Conservation (phyloP, 2,888 invertebrate genomes). For the Philaethria dido region DNA sequence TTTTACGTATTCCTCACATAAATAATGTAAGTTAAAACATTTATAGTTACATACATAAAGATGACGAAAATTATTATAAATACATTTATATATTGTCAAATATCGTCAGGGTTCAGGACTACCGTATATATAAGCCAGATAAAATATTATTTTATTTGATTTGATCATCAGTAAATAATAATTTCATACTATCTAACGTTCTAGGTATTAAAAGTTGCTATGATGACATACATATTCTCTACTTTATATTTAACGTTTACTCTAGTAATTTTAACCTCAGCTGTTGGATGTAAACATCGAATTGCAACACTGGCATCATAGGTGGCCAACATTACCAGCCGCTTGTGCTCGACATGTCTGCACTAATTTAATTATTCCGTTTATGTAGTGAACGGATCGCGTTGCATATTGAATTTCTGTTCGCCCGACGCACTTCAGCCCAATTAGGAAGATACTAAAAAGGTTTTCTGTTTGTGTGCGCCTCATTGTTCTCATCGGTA, state of each 20-base stretch:
- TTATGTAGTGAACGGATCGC: constrained; percentile 74
- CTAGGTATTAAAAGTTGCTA: neutral
- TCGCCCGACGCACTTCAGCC: constrained; percentile 65
- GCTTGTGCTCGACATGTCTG: constrained; percentile 65
- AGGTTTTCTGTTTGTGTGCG: constrained; percentile 72
- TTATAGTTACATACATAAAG: neutral
- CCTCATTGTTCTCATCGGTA: constrained; percentile 76
- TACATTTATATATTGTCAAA: no score
- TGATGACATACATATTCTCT: neutral
- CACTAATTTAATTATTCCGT: constrained; percentile 80
- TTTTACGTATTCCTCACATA: no score
- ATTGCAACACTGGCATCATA: constrained; percentile 48
- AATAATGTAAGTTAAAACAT: no score
- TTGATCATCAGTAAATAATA: no score
- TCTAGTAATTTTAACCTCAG: constrained; percentile 6
- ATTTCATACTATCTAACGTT: no score
- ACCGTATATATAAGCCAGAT: no score
- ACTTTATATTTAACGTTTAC: neutral
- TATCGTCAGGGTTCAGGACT: no score
- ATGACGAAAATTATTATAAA: neutral
- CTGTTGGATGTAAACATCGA: constrained; percentile 33
- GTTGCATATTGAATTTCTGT: constrained; percentile 78
- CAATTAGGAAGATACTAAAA: constrained; percentile 80
- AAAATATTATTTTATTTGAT: no score
- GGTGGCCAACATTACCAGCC: constrained; percentile 56